Evolutionary conservation across 2,888 invertebrate species (phyloP), one percentile per base, ranked within the genome.

Genomic region (Troilus luridus): DNA sequence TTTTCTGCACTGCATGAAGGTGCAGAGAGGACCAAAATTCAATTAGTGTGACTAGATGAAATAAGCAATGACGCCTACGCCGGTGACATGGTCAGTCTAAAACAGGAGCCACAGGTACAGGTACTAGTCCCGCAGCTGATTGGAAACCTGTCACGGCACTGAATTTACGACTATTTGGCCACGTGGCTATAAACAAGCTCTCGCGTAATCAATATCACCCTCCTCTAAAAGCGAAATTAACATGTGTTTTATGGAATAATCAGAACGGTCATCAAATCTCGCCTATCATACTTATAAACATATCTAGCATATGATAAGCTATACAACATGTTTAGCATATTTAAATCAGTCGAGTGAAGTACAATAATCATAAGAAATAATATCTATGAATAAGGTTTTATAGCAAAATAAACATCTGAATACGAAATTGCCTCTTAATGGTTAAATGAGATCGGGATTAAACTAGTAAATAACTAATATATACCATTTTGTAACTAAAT

Each of bases 121-220:
- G 72, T 77, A 85, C 56, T 5, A 17, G 72, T 77, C 56, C 56
- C 56, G 85, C 85, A 54, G 85, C 85, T 85, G 56, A 85, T 85
- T 85, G 85, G 85, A 85, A 85, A 85, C 56, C 56, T 85, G 85
- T 85, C 85, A 85, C 85, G 12, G 56, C 56, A 85, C 56, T 85
- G 12, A 85, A 85, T 85, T 85, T 85, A 85, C 85, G 54, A 56
- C n/a, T 85, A 58, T 85, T 81, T 85, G 11, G n/a, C 85, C 21
- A 85, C 56, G 85, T 56, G 85, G 56, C 56, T 85, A 56, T 85
- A 85, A 85, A 85, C 85, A 85, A 85, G 11, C 56, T n/a, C 9
- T 12, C 56, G 56, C n/a, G 41, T 85, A 85, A 85, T 85, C 85
- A 77, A 77, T 77, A 77, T 77, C 41, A 1, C 7, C 72, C 41